Conservation (phyloP, 2,888 invertebrate genomes). For the Ophraella communa region DNA sequence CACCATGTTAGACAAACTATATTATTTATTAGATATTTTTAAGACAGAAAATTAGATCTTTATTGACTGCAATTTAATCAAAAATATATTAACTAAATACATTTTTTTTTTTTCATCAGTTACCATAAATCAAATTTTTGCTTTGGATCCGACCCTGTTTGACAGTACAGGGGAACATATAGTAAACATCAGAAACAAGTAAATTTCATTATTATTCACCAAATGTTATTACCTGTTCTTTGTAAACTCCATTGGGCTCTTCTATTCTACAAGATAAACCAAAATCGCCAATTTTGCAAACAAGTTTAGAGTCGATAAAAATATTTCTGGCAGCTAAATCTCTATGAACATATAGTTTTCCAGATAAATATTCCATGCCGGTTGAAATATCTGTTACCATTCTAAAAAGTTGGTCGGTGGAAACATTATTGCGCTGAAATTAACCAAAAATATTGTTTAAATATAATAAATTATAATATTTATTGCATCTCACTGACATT, state of each 20-base stretch:
- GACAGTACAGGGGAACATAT: too few species aligned
- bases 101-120: too few species aligned
- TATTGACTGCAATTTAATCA: too few species aligned
- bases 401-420: background rate
- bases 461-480: background rate
- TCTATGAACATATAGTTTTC: conserved; percentile 20
- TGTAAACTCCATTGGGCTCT: conserved; percentile 14
- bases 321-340: conserved; percentile 22
- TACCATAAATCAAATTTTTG: too few species aligned
- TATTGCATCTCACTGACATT: too few species aligned
- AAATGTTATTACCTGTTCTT: conserved; percentile 19
- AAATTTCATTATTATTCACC: too few species aligned
- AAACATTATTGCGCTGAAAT: background rate
- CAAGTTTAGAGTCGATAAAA: conserved; percentile 18
- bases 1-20: too few species aligned
- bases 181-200: too few species aligned
- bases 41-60: too few species aligned
- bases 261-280: conserved; percentile 18
- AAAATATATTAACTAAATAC: too few species aligned
- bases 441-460: background rate
- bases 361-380: conserved; percentile 28
- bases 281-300: conserved; percentile 33
- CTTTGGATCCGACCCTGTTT: too few species aligned
- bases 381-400: conserved; percentile 18
- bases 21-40: too few species aligned